Evolutionary conservation across 2,888 invertebrate genomes (phyloP), one percentile per base, ranked within the genome.

Genomic region (Dryadula phaetusa): DNA sequence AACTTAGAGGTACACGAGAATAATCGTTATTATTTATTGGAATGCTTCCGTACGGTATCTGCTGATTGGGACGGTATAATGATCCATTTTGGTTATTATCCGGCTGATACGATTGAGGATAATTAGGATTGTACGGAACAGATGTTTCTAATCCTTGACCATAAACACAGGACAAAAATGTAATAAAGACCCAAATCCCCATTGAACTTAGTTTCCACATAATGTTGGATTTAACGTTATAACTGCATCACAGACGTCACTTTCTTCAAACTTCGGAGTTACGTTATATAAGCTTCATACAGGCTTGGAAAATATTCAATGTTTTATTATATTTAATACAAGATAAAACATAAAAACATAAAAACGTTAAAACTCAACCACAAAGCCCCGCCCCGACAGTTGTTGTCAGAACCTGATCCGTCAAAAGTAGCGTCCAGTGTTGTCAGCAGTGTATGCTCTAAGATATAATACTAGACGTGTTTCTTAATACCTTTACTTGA

Each of bases 21-120:
- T 84, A 89, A 42, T 91, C 89, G 73, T 88, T 88, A 28, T 72
- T 74, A 72, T 87, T 90, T 14, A 90, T 86, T 18, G 91, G 84
- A 69, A 87, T 88, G 73, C 89, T 88, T 14, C 92, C 92, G 75
- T 88, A 92, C 44, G 92, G 90, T 70, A 86, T 76, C 79, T 90
- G 90, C 61, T 80, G 67, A 70, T 87, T 88, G 25, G 83, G 82
- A 66, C 88, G 84, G 70, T 90, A 90, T 25, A 70, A 72, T 18
- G 86, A 79, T 37, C 79, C 81, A 77, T 88, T 92, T 70, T 77
- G 82, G 62, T 72, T 84, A 47, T 82, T 82, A 7, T 76, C 73
- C 32, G 76, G 76, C 73, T 82, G 85, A 54, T 80, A 83, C 70
- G 83, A 85, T 70, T 82, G 84, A 20, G 82, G 82, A 79, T 85